Evolutionary conservation across 2,113 vertebrate genomes (phyloP).

Genomic region (Sakesphorus luctuosus): DNA sequence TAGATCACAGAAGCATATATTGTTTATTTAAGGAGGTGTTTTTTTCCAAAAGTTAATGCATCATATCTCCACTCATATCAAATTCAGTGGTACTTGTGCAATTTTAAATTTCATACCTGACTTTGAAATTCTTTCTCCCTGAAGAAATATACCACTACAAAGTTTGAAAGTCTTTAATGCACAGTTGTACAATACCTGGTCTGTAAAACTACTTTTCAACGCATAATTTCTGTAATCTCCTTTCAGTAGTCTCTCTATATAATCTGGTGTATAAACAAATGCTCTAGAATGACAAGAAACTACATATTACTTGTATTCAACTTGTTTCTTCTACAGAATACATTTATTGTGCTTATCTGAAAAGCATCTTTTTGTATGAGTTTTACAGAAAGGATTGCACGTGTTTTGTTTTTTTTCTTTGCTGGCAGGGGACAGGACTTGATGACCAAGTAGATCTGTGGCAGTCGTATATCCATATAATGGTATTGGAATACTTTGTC

Average conservation of each 20-base stretch:
- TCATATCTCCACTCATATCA: neutral
- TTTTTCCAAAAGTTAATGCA: neutral
- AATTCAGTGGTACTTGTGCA: neutral
- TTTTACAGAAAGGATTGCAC: neutral
- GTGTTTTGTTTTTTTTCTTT: neutral
- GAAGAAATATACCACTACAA: neutral
- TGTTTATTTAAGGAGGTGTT: neutral
- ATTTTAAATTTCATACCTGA: neutral
- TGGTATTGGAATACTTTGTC: neutral
- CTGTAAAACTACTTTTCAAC: neutral
- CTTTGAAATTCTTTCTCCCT: neutral
- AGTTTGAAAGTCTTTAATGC: neutral
- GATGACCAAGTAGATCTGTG: neutral
- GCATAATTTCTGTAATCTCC: neutral
- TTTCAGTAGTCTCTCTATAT: neutral
- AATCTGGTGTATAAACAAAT: neutral
- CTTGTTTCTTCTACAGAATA: neutral
- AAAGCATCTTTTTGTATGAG: neutral
- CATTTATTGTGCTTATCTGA: neutral
- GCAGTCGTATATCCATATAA: neutral
- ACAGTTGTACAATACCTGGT: neutral
- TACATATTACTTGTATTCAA: neutral
- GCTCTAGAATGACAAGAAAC: neutral
- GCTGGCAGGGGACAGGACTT: neutral
- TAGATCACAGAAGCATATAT: neutral